These are phyloP conservation scores for Chinchilla lanigera DNA, from an alignment of 2,113 vertebrate genomes.

Conservation along the genomic window DNA sequence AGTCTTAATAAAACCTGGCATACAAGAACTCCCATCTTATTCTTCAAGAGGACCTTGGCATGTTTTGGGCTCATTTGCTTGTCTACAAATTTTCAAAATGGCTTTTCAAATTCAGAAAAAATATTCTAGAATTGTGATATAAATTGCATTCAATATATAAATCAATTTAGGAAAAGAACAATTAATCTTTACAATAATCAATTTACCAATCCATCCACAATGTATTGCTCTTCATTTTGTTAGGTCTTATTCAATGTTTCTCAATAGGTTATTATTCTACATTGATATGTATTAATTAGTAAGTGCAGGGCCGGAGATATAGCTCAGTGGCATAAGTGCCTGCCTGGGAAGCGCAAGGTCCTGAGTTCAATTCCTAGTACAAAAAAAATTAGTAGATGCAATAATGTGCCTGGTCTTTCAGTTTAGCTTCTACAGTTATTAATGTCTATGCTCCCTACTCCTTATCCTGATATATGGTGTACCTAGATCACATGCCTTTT, in stretches of 20 bases:
- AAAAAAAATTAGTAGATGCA: too few species aligned
- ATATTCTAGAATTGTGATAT: not conserved
- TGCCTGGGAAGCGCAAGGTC: too few species aligned
- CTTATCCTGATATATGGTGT: not conserved
- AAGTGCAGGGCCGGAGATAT: too few species aligned
- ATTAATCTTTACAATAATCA: not conserved
- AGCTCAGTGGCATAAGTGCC: too few species aligned
- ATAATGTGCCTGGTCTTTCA: not conserved
- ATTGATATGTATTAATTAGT: not conserved
- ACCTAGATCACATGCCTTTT: not conserved
- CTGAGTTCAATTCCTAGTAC: too few species aligned
- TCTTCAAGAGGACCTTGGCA: not conserved
- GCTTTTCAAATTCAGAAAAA: slow-evolving; percentile 9
- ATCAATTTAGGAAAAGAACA: not conserved
- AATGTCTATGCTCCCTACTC: not conserved
- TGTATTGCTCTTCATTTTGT: not conserved
- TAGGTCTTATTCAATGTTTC: not conserved
- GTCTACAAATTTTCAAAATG: not conserved
- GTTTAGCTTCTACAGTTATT: not conserved
- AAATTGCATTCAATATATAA: not conserved
- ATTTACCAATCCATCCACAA: not conserved
- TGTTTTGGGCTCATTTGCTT: slow-evolving; percentile 4
- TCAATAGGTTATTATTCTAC: not conserved
- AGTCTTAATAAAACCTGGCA: not conserved
- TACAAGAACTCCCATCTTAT: not conserved